Evolutionary conservation across 2,797 vertebrate species (phyloP).

Genomic region (Pogonophryne albipinna): DNA sequence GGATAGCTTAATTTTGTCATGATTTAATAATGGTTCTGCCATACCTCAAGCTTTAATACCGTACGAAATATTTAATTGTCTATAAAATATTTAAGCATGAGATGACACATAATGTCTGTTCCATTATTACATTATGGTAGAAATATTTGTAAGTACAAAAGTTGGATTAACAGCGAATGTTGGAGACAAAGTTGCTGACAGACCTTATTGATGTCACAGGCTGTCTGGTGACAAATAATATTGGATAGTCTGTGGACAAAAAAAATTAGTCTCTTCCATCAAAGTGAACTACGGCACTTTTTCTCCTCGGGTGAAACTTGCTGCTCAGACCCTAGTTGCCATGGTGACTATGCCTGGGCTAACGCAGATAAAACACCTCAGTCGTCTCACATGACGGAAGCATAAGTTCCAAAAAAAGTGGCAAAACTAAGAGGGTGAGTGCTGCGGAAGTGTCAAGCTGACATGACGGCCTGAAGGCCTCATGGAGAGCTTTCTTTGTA

Average conservation of each 20-base stretch:
- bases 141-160: constrained; percentile 26
- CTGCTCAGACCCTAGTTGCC: constrained; percentile 67
- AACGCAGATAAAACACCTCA: constrained; percentile 65
- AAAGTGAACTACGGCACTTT: constrained; percentile 52
- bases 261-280: constrained; percentile 42
- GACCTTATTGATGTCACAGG: constrained; percentile 22
- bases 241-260: constrained; percentile 19
- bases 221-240: constrained; percentile 31
- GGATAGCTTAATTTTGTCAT: constrained; percentile 59
- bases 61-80: constrained; percentile 24
- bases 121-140: constrained; percentile 17
- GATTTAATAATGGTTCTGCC: constrained; percentile 44
- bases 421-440: constrained; percentile 45
- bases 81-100: constrained; percentile 41
- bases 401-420: constrained; percentile 46
- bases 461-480: constrained; percentile 26
- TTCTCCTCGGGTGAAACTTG: constrained; percentile 61
- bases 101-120: neutral
- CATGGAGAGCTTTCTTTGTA: neutral
- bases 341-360: constrained; percentile 70
- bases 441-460: constrained; percentile 28
- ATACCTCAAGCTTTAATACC: constrained; percentile 39
- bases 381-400: constrained; percentile 35
- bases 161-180: constrained; percentile 7
- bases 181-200: constrained; percentile 14